phyloP scores from a whole-genome alignment of 2,888 invertebrate species.

The Latrodectus elegans region DNA sequence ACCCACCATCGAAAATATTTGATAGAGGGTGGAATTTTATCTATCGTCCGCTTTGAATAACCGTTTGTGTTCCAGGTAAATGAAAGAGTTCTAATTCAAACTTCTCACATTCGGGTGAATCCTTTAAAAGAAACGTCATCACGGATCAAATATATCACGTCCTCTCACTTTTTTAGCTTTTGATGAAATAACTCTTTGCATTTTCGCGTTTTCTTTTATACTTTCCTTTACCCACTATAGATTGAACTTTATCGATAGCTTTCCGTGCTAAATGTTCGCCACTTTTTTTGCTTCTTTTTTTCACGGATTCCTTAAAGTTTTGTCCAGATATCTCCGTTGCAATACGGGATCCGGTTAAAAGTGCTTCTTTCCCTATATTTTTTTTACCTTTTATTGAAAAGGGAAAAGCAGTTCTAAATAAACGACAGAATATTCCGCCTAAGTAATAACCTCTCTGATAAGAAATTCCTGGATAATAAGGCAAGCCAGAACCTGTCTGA shows the following conservation, averaged over 20 bases:
- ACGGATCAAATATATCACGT: too few species aligned
- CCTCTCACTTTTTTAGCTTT: constrained; percentile 20
- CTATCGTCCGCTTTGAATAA: too few species aligned
- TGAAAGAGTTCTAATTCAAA: too few species aligned
- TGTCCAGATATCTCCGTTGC: constrained; percentile 31
- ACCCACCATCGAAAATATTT: too few species aligned
- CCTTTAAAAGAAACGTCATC: too few species aligned
- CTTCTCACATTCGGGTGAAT: too few species aligned
- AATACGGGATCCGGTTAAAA: constrained; percentile 21
- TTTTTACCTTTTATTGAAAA: constrained; percentile 37
- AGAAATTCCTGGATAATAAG: constrained; percentile 16
- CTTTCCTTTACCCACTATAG: constrained; percentile 24
- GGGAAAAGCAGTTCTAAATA: constrained; percentile 42
- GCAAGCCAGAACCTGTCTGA: constrained; percentile 41
- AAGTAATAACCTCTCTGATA: constrained; percentile 33
- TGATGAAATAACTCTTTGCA: constrained; percentile 9
- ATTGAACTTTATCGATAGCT: constrained; percentile 6
- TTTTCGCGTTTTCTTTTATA: constrained; percentile 39
- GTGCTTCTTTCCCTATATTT: constrained; percentile 40
- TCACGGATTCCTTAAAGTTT: constrained; percentile 3
- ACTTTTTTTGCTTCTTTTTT: constrained; percentile 14
- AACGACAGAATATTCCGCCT: constrained; percentile 27
- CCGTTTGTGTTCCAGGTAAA: too few species aligned
- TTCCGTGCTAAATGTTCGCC: constrained; percentile 14
- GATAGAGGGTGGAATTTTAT: too few species aligned